Percentiles rank a stretch among this genome's conserved stretches.
phyloP scores from a whole-genome alignment of 2,797 vertebrate genomes.

The Sphenodon punctatus region DNA sequence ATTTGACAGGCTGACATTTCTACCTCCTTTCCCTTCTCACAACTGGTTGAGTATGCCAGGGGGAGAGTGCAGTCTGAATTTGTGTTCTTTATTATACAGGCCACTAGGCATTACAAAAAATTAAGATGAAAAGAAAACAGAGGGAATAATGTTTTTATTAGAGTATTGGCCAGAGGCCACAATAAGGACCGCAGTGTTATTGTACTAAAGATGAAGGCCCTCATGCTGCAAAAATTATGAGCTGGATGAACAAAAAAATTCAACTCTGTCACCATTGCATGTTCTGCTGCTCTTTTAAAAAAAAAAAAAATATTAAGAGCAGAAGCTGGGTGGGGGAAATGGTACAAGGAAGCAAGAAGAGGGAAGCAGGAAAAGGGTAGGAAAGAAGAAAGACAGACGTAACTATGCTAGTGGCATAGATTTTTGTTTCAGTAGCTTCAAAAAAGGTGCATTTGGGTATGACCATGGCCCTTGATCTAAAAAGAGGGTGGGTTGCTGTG shows the following conservation, averaged over 20 bases:
- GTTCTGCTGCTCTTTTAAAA: background rate
- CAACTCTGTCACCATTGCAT: too few species aligned
- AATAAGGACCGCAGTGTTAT: background rate
- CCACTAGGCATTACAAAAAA: background rate
- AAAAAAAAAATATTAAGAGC: too few species aligned
- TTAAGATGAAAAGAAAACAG: background rate
- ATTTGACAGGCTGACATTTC: background rate
- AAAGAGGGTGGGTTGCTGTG: too few species aligned
- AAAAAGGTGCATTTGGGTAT: too few species aligned
- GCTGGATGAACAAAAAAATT: background rate
- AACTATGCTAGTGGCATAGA: too few species aligned
- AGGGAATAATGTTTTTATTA: background rate
- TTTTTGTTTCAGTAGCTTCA: too few species aligned
- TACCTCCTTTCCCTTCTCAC: fast-evolving
- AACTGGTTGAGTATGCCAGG: background rate
- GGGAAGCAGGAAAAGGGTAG: background rate
- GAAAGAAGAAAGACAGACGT: background rate
- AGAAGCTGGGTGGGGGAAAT: background rate
- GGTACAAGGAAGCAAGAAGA: background rate
- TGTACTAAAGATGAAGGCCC: background rate
- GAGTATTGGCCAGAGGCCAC: background rate
- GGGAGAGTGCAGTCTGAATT: background rate
- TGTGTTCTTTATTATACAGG: conserved; percentile 13
- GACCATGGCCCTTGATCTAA: too few species aligned
- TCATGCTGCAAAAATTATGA: background rate